Evolutionary conservation across 2,113 vertebrate genomes (phyloP).

Genomic region (Picathartes gymnocephalus): DNA sequence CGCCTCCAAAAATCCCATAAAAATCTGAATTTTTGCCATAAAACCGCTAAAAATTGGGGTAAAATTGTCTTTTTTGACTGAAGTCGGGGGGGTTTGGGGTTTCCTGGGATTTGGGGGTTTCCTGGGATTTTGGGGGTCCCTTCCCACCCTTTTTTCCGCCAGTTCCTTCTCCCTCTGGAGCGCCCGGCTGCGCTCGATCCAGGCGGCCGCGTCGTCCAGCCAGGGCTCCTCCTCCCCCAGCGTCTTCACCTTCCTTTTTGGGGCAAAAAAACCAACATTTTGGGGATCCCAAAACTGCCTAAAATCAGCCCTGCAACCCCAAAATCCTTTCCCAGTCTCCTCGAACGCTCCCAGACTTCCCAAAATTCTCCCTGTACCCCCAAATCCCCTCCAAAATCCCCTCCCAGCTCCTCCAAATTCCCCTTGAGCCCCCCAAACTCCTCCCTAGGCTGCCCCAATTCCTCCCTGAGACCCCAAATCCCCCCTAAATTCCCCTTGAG

Average conservation of each 20-base stretch:
- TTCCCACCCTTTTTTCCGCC: slow-evolving; percentile 85
- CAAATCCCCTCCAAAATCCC: too few species aligned
- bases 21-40: fast-evolving
- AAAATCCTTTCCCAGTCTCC: too few species aligned
- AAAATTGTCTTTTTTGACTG: fast-evolving
- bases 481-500: too few species aligned
- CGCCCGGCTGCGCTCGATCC: slow-evolving; percentile 87
- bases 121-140: neutral
- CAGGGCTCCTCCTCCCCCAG: slow-evolving; percentile 87
- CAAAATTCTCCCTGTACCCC: too few species aligned
- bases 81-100: fast-evolving
- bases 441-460: too few species aligned
- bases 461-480: too few species aligned
- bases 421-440: too few species aligned
- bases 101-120: neutral
- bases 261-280: fast-evolving
- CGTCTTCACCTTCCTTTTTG: slow-evolving; percentile 82
- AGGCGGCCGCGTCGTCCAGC: slow-evolving; percentile 85
- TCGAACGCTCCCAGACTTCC: too few species aligned
- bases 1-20: neutral
- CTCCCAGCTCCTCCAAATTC: too few species aligned
- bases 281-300: fast-evolving
- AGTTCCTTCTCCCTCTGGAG: slow-evolving; percentile 87
- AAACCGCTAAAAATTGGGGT: fast-evolving
- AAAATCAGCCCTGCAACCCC: fast-evolving